Conservation (phyloP, 2,888 invertebrate genomes). For the Pseudolycoriella hygida region DNA sequence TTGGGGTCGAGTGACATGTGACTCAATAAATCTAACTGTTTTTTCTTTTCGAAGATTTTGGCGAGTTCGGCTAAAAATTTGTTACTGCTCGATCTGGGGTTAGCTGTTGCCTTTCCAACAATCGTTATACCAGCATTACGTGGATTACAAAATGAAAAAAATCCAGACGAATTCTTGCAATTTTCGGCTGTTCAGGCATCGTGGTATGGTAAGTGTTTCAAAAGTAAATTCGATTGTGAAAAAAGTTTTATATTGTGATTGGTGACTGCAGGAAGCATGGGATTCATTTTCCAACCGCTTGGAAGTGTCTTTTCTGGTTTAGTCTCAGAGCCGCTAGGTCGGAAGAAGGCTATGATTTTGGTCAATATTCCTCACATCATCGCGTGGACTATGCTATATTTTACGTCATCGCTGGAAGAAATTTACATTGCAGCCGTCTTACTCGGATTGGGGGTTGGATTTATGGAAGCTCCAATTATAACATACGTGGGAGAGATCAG, state of each 20-base stretch:
- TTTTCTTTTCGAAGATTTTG: slow-evolving; percentile 30
- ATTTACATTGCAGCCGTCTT: slow-evolving; percentile 34
- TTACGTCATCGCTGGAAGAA: slow-evolving; percentile 30
- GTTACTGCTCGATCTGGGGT: slow-evolving; percentile 35
- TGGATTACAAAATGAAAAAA: slow-evolving; percentile 25
- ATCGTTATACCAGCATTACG: slow-evolving; percentile 38
- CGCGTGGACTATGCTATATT: slow-evolving; percentile 38
- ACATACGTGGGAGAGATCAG: slow-evolving; percentile 42
- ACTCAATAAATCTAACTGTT: no score
- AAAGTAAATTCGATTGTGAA: not conserved
- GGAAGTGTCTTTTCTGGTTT: slow-evolving; percentile 39
- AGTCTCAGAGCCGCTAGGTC: slow-evolving; percentile 34
- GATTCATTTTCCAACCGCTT: slow-evolving; percentile 37
- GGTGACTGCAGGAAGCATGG: slow-evolving; percentile 31
- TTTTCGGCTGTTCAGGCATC: slow-evolving; percentile 35
- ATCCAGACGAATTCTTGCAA: slow-evolving; percentile 22
- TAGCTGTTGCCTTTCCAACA: slow-evolving; percentile 39
- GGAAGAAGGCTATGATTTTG: slow-evolving; percentile 35
- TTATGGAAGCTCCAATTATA: slow-evolving; percentile 41
- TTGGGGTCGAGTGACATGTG: no score
- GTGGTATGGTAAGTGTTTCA: slow-evolving; percentile 33
- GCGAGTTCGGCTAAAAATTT: slow-evolving; percentile 37
- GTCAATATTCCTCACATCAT: slow-evolving; percentile 38
- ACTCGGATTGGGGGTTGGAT: slow-evolving; percentile 37
- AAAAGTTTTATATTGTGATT: not conserved